Conservation (phyloP, 2,113 vertebrate species). For the Triplophysa dalaica region DNA sequence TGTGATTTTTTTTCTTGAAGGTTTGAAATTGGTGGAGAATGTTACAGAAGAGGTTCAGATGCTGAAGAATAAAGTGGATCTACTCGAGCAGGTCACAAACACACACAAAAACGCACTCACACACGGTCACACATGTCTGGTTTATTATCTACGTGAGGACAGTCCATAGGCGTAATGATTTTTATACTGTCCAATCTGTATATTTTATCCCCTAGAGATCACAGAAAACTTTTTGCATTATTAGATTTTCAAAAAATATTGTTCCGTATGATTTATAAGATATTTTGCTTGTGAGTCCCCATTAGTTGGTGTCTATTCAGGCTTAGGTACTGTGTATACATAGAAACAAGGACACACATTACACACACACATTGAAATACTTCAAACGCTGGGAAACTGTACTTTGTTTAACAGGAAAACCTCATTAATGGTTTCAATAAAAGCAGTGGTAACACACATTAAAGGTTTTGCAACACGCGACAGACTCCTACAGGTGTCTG, state of each 20-base stretch:
- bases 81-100: conserved; percentile 80
- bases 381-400: conserved; percentile 8
- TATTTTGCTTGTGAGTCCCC: too few species aligned
- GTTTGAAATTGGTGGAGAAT: conserved; percentile 60
- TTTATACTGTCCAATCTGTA: too few species aligned
- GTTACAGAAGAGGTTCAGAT: conserved; percentile 80
- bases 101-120: too few species aligned
- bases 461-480: not conserved
- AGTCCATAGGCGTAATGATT: too few species aligned
- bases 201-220: too few species aligned
- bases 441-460: conserved; percentile 9
- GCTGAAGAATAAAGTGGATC: conserved; percentile 79
- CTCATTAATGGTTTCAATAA: conserved; percentile 37
- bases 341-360: too few species aligned
- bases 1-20: conserved; percentile 56
- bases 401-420: not conserved
- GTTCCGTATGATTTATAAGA: too few species aligned
- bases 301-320: too few species aligned
- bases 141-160: too few species aligned
- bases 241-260: too few species aligned
- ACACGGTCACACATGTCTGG: not conserved
- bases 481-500: not conserved
- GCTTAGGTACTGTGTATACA: too few species aligned
- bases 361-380: not conserved
- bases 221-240: too few species aligned